Evolutionary conservation across 2,113 vertebrate genomes (phyloP).

Genomic region (Peucedramus taeniatus): DNA sequence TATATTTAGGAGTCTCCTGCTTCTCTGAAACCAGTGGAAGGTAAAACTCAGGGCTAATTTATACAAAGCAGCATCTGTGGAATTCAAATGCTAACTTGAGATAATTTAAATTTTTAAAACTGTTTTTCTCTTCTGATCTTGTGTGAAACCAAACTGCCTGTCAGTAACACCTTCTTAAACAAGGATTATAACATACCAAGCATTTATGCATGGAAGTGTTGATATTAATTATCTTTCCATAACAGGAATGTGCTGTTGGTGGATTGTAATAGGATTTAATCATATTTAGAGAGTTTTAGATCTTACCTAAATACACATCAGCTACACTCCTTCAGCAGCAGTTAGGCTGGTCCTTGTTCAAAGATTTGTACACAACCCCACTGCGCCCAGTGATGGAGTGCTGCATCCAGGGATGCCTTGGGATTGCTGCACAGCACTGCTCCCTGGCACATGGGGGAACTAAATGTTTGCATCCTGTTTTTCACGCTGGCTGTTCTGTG

Average conservation of each 20-base stretch:
- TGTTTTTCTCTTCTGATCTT: not conserved
- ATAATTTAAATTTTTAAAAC: not conserved
- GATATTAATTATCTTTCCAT: not conserved
- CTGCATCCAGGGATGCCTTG: not conserved
- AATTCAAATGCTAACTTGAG: not conserved
- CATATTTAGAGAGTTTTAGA: not conserved
- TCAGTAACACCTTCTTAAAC: not conserved
- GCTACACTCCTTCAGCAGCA: not conserved
- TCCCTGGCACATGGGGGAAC: not conserved
- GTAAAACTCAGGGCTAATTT: not conserved
- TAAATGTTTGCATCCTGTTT: accelerated
- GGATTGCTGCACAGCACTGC: not conserved
- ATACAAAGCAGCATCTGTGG: not conserved
- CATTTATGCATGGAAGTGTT: not conserved
- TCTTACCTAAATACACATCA: not conserved
- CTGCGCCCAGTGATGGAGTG: not conserved
- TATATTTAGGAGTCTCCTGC: not conserved
- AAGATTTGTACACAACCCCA: not conserved
- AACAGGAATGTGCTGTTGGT: not conserved
- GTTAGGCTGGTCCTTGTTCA: not conserved
- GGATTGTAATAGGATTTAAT: not conserved
- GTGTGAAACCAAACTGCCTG: not conserved
- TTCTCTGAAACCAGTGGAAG: not conserved
- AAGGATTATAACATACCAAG: not conserved
- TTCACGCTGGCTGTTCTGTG: accelerated